Base-by-base conservation (phyloP, 92 coral and sea anemone genomes). In the Phenganax marumi region DNA sequence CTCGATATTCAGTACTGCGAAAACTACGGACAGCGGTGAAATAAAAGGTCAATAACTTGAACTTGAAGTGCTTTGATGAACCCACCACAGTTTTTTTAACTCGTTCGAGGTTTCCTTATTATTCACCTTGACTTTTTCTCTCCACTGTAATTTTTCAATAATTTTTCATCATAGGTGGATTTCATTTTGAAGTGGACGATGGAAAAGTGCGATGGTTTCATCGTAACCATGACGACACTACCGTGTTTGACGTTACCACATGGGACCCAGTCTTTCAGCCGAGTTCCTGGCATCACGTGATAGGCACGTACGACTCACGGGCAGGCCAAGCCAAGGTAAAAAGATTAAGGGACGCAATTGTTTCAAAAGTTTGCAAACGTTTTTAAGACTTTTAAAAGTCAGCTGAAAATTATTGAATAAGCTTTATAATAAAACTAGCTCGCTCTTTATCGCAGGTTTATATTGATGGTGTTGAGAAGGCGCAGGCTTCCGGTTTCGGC, bases 131-230 rank as follows among this genome's bases (percentile, higher is more conserved):
- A 33, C 43, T 33, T 12, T 60, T 60, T 26, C 1, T 25, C 0
- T 26, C 47, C 49, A 8, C 6, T 12, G 33, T 24, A 24, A 22
- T 63, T 12, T 18, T 18, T 63, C 25, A 18, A 12, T 2, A 63
- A 12, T 63, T 63, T 63, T 18, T 63, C 77, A 7, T 0, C 7
- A 62, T 50, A 95, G 99, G 99, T 84, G 99, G 99, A 21, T 96
- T 89, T 83, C 99, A 96, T 60, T 96, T 96, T 82, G 99, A 96
- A 69, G 74, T 96, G 25, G 97, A 96, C 76, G 92, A 96, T 73
- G 99, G 99, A 23, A 84, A 86, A 33, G 91, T 92, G 23, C 89
- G 99, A 72, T 96, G 99, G 99, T 96, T 96, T 80, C 99, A 96
- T 69, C 90, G 99, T 66, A 89, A 80, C 65, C 92, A 76, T 19